Evolutionary conservation across 2,888 invertebrate genomes (phyloP), one percentile per base, ranked within the genome.

Genomic region (Microplitis manilae): DNA sequence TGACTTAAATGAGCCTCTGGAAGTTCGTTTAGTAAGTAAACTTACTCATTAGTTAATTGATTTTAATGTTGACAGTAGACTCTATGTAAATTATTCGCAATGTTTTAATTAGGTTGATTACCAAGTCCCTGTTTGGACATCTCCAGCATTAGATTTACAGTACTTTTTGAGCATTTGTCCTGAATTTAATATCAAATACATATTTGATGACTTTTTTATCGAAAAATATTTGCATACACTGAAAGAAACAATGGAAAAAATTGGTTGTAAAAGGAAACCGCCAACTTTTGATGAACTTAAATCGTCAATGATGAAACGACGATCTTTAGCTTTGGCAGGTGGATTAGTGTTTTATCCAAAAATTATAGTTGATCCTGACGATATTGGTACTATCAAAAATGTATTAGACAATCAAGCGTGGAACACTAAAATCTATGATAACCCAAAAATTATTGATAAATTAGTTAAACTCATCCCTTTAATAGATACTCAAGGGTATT

Each of bases 121-220:
- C 71, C 86, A 86, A 79, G 74, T 85, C 79, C 64, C 79, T 13
- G 78, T 81, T n/a, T 86, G 84, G 62, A 78, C 83, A 5, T 85
- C 86, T 1, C 85, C 86, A 1, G 84, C 77, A 5, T 82, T 86
- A 39, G 86, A 86, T 64, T 64, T 86, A 7, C 6, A 81, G 4
- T 83, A 86, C 39, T 84, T 84, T 9, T 72, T 85, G 5, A 80
- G 79, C 40, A 79, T 72, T 17, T 83, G 84, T 70, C 84, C 83
- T 0, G 81, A 81, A 15, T 15, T 76, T 1, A 64, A 79, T 6
- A 15, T 85, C 2, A 82, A 78, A 8, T 80, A 80, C 67, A 79
- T 79, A 0, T 80, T 79, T 0, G 81, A 85, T 50, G 82, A 85
- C 1, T 69, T 76, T 0, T 80, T 85, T 30, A 5, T 85, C 2